Evolutionary conservation across 2,888 invertebrate species (phyloP).

Genomic region (Drosophila maculinotata): DNA sequence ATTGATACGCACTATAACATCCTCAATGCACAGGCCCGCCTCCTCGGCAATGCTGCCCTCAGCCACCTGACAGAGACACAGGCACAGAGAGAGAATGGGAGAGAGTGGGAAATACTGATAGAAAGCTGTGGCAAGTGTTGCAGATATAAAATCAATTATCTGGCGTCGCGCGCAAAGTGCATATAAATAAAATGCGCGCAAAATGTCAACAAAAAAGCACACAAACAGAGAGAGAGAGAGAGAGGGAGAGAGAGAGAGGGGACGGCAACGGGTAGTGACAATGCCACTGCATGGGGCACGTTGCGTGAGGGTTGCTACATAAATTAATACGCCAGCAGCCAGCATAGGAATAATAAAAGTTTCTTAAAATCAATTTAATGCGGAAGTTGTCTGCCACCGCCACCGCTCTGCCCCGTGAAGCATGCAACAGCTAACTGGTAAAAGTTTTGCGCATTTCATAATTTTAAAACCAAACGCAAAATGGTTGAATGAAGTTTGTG

Average conservation of each 20-base stretch:
- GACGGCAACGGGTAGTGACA: slow-evolving; percentile 19
- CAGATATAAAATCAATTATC: slow-evolving; percentile 57
- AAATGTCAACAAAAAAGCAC: slow-evolving; percentile 76
- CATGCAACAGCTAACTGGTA: neutral
- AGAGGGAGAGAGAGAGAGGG: neutral
- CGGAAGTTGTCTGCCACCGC: slow-evolving; percentile 15
- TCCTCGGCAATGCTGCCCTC: slow-evolving; percentile 93
- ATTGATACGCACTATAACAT: slow-evolving; percentile 92
- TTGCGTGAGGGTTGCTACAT: slow-evolving; percentile 46
- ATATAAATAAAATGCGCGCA: slow-evolving; percentile 78
- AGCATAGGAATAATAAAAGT: slow-evolving; percentile 35
- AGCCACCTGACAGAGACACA: slow-evolving; percentile 87
- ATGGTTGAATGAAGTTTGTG: slow-evolving; percentile 11
- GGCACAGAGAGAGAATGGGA: slow-evolving; percentile 5
- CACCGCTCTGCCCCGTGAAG: neutral
- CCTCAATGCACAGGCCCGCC: slow-evolving; percentile 93
- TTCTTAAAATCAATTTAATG: slow-evolving; percentile 52
- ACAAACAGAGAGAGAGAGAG: slow-evolving; percentile 1
- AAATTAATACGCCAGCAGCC: slow-evolving; percentile 32
- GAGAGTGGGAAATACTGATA: neutral
- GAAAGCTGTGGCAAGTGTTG: slow-evolving; percentile 29
- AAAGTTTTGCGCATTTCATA: slow-evolving; percentile 19
- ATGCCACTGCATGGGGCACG: slow-evolving; percentile 41
- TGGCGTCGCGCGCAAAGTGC: slow-evolving; percentile 64
- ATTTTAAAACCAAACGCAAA: slow-evolving; percentile 14